Percentiles rank a stretch among this genome's conserved stretches.
These are phyloP conservation scores for Mustela nigripes DNA, from an alignment of 2,113 vertebrate genomes.

Conservation along the genomic window DNA sequence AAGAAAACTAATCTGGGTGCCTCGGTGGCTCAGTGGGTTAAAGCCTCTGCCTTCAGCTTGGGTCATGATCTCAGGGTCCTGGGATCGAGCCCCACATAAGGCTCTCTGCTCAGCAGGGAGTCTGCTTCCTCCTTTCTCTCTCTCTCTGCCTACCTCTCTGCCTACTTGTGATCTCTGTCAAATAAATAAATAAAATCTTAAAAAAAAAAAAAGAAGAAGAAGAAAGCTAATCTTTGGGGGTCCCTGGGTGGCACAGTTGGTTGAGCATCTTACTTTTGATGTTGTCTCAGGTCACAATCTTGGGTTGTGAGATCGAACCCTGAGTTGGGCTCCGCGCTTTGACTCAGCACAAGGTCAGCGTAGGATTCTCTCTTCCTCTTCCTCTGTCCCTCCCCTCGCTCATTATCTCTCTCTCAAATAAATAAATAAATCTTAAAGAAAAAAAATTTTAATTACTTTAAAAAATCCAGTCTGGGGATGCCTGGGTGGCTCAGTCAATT, in stretches of 20 bases:
- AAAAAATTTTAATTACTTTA: background rate
- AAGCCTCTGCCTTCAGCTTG: too few species aligned
- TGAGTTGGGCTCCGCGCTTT: background rate
- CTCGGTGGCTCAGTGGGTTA: background rate
- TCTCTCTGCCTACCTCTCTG: too few species aligned
- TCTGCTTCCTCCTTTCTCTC: too few species aligned
- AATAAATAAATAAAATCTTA: too few species aligned
- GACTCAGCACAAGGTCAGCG: too few species aligned
- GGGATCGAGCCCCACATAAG: too few species aligned
- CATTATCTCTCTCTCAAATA: background rate
- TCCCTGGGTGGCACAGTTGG: background rate
- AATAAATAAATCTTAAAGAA: background rate
- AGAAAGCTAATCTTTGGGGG: background rate
- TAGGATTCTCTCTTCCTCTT: background rate
- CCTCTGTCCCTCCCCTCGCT: background rate
- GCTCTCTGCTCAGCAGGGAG: too few species aligned
- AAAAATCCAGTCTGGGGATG: too few species aligned
- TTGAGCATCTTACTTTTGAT: background rate
- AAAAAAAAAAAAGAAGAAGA: too few species aligned
- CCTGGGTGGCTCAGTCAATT: too few species aligned
- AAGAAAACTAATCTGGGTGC: background rate
- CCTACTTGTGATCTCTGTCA: too few species aligned
- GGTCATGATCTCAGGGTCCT: too few species aligned
- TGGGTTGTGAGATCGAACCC: background rate
- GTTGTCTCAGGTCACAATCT: background rate